phyloP scores from a whole-genome alignment of 53 echinoderm and acorn worm species.

The Mesocentrotus franciscanus region DNA sequence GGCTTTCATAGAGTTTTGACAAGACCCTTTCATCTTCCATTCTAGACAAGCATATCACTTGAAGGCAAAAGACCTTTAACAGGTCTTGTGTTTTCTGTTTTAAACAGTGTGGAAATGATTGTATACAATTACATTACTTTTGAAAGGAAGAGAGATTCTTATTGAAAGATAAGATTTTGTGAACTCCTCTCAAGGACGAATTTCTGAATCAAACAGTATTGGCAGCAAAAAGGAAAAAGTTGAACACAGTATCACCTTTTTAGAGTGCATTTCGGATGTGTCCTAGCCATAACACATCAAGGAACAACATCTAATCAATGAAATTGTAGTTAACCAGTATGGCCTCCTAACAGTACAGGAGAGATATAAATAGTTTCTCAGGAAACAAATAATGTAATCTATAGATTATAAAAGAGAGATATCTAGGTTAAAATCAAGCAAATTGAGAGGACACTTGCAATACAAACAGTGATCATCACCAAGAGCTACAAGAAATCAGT shows the following conservation, averaged over 20 bases:
- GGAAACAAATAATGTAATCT: too few relatives aligned
- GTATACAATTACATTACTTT: background rate
- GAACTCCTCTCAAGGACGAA: background rate
- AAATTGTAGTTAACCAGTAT: too few relatives aligned
- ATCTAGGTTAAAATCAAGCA: too few relatives aligned
- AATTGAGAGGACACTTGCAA: too few relatives aligned
- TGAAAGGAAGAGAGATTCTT: constrained; percentile 22
- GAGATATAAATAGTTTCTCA: too few relatives aligned
- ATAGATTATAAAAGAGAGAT: too few relatives aligned
- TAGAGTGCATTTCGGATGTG: background rate
- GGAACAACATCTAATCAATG: too few relatives aligned
- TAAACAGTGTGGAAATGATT: background rate
- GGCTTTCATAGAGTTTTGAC: too few relatives aligned
- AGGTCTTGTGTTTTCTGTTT: background rate
- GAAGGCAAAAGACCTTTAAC: background rate
- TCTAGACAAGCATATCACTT: background rate
- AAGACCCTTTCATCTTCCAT: background rate
- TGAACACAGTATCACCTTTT: background rate
- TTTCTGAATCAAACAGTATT: background rate
- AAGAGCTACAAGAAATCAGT: too few relatives aligned
- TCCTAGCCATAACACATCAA: too few relatives aligned
- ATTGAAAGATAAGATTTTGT: background rate
- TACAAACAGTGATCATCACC: too few relatives aligned
- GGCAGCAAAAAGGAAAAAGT: background rate
- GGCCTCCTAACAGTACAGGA: too few relatives aligned